These are phyloP conservation scores for Boloria selene DNA, from an alignment of 2,888 invertebrate species.

Conservation along the genomic window DNA sequence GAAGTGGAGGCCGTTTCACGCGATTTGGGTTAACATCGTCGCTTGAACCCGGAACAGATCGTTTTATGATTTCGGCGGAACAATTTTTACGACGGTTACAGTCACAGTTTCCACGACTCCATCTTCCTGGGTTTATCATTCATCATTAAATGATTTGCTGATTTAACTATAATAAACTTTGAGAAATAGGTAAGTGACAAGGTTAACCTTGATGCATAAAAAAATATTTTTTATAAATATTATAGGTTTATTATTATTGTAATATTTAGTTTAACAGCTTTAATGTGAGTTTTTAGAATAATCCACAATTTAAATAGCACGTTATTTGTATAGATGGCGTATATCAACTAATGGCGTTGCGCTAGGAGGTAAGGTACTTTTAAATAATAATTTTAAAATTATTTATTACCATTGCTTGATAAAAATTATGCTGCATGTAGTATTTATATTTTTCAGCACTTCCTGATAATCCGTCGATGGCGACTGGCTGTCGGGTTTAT, in stretches of 20 bases:
- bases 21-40: constrained; percentile 67
- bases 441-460: constrained; percentile 37
- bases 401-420: constrained; percentile 13
- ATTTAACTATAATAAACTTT: not conserved
- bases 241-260: no score
- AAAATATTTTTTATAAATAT: no score
- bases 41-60: constrained; percentile 67
- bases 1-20: constrained; percentile 60
- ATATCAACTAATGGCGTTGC: no score
- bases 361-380: no score
- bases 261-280: no score
- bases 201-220: no score
- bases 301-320: no score
- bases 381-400: no score
- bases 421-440: constrained; percentile 29
- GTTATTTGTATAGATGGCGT: no score
- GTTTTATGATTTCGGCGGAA: constrained; percentile 67
- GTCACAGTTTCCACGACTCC: constrained; percentile 33
- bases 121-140: constrained; percentile 11
- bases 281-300: no score
- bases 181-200: no score
- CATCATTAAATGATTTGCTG: not conserved
- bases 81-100: constrained; percentile 54
- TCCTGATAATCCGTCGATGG: constrained; percentile 55
- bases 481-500: constrained; percentile 63